A percentile compares a stretch with the other conserved stretches of the same genome.
phyloP scores from a whole-genome alignment of 2,888 invertebrate species.

The Epirrhoe alternata region DNA sequence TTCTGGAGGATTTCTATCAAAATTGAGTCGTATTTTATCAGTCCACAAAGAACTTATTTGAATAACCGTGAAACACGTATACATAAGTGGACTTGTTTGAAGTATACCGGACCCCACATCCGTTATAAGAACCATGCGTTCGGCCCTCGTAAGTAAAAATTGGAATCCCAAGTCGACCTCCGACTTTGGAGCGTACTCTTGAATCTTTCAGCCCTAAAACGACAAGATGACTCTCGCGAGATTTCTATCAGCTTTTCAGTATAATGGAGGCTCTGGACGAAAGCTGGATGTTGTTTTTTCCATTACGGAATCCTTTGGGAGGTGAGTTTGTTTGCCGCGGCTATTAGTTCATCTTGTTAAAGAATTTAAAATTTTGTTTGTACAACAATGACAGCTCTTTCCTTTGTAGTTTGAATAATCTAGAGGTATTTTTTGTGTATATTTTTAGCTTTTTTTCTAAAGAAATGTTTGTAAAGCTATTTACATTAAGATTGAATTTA shows the following conservation, averaged over 20 bases:
- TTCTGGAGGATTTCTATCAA: not conserved
- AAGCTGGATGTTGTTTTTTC: conserved; percentile 14
- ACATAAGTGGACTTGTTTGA: not conserved
- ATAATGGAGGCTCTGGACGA: conserved; percentile 8
- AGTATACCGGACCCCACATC: not conserved
- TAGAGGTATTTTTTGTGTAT: not conserved
- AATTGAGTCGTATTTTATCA: not conserved
- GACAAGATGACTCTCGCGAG: conserved; percentile 25
- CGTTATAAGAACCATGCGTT: not conserved
- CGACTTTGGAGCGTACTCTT: conserved; percentile 9
- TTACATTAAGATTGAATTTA: not conserved
- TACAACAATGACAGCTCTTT: not conserved
- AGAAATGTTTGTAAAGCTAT: not conserved
- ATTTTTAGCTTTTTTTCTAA: not conserved
- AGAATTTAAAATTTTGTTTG: not conserved
- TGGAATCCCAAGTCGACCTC: conserved; percentile 9
- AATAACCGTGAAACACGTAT: not conserved
- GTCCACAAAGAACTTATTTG: not conserved
- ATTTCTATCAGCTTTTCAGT: conserved; percentile 18
- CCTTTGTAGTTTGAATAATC: not conserved
- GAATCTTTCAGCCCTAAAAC: conserved; percentile 19
- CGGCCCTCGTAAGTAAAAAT: not conserved
- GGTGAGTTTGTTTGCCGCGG: conserved; percentile 8
- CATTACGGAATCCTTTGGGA: conserved; percentile 17
- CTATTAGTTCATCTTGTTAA: conserved; percentile 3